Percentiles rank a stretch among this genome's conserved stretches.
These are phyloP conservation scores for Callosobruchus maculatus DNA, from an alignment of 2,888 invertebrate species.

Conservation along the genomic window DNA sequence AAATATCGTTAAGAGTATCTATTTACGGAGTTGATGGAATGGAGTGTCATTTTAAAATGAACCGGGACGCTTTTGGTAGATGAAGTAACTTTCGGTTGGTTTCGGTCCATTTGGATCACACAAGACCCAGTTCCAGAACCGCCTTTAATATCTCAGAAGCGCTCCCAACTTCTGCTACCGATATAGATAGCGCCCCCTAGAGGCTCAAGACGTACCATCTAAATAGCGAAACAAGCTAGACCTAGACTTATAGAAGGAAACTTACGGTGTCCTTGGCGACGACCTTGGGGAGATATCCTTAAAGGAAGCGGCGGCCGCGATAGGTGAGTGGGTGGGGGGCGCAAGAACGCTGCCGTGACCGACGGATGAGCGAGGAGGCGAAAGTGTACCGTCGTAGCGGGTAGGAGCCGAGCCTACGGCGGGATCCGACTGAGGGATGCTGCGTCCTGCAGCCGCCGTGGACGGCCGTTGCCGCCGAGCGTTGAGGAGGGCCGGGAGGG, in stretches of 20 bases:
- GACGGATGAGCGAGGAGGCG: conserved; percentile 23
- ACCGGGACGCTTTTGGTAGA: no score
- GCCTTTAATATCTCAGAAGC: no score
- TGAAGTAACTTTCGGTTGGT: no score
- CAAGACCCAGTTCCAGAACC: no score
- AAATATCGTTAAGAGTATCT: no score
- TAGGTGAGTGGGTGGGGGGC: no score
- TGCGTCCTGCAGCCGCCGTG: conserved; percentile 31
- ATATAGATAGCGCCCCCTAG: neutral
- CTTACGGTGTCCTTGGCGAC: conserved; percentile 13
- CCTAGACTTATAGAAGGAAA: conserved; percentile 6
- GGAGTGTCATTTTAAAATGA: no score
- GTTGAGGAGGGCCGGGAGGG: conserved; percentile 37
- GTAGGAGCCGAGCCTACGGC: conserved; percentile 46
- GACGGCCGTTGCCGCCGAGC: no score
- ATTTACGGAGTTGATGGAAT: no score
- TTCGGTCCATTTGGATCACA: no score
- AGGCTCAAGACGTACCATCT: neutral
- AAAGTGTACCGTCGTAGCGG: conserved; percentile 35
- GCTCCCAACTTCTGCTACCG: neutral
- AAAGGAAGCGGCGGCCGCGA: conserved; percentile 9
- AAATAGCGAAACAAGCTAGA: neutral
- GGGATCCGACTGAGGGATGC: conserved; percentile 47
- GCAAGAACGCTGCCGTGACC: conserved; percentile 6
- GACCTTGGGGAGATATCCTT: conserved; percentile 7